Evolutionary conservation across 2,888 invertebrate genomes (phyloP).

Genomic region (Lithophane ornitopus): DNA sequence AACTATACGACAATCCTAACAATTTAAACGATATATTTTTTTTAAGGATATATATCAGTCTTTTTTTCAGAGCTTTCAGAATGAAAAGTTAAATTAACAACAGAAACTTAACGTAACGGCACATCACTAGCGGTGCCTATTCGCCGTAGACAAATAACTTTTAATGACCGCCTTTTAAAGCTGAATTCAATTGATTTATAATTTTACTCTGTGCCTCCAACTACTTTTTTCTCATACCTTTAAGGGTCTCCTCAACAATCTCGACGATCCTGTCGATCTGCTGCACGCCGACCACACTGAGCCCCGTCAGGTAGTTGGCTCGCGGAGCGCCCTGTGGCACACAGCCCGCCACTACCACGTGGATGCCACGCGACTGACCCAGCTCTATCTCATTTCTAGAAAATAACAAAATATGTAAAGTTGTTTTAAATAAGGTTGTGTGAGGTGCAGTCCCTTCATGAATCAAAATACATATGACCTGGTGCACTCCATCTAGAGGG

Average conservation of each 20-base stretch:
- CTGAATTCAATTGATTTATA: background rate
- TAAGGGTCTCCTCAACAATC: slow-evolving; percentile 99
- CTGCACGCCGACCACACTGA: slow-evolving; percentile 99
- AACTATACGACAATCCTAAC: too few relatives aligned
- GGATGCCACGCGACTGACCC: slow-evolving; percentile 94
- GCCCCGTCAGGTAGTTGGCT: slow-evolving; percentile 92
- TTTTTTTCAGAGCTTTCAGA: too few relatives aligned
- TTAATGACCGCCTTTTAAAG: background rate
- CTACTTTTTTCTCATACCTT: slow-evolving; percentile 74
- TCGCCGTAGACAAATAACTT: background rate
- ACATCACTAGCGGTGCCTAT: too few relatives aligned
- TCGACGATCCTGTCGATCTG: slow-evolving; percentile 99
- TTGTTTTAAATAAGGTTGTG: background rate
- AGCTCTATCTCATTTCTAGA: slow-evolving; percentile 95
- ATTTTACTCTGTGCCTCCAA: background rate
- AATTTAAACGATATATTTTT: too few relatives aligned
- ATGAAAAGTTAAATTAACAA: too few relatives aligned
- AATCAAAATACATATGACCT: background rate
- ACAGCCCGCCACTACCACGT: slow-evolving; percentile 99
- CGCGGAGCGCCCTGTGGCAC: slow-evolving; percentile 98
- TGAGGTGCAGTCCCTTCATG: background rate
- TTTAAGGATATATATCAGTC: too few relatives aligned
- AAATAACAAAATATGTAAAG: slow-evolving; percentile 34
- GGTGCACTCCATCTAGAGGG: background rate
- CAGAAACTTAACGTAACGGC: too few relatives aligned